Evolutionary conservation across 1,140 invertebrate species (phyloP).

Genomic region (Diabrotica virgifera): DNA sequence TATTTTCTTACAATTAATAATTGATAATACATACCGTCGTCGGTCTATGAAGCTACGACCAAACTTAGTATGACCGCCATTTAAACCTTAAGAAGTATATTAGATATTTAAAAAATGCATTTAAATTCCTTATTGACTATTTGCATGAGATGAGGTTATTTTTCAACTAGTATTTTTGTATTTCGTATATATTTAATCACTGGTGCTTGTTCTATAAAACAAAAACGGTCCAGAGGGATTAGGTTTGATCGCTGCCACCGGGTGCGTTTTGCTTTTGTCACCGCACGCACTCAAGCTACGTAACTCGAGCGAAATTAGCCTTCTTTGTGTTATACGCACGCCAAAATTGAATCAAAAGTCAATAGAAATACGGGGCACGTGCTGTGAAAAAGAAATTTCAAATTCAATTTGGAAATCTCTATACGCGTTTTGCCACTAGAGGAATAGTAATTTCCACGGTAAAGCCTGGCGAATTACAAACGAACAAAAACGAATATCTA

Average conservation of each 20-base stretch:
- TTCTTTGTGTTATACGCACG: slow-evolving; percentile 19
- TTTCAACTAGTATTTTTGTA: too few species aligned
- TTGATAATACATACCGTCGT: too few species aligned
- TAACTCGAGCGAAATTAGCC: slow-evolving; percentile 13
- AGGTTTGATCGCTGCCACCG: slow-evolving; percentile 16
- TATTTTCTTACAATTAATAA: too few species aligned
- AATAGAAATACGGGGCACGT: slow-evolving; percentile 19
- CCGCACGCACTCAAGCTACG: slow-evolving; percentile 8
- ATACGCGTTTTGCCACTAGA: slow-evolving; percentile 14
- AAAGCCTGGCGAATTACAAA: slow-evolving; percentile 5
- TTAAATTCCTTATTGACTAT: too few species aligned
- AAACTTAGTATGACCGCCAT: too few species aligned
- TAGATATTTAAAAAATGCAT: too few species aligned
- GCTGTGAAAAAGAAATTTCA: slow-evolving; percentile 14
- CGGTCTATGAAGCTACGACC: too few species aligned
- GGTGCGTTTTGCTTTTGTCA: slow-evolving; percentile 18
- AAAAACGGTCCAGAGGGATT: slow-evolving; percentile 16
- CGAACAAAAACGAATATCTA: not conserved
- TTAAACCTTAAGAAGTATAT: too few species aligned
- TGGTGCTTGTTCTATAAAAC: slow-evolving; percentile 12
- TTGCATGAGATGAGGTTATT: too few species aligned
- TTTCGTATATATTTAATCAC: too few species aligned
- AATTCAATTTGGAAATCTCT: slow-evolving; percentile 20
- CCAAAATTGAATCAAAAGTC: slow-evolving; percentile 20
- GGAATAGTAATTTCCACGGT: slow-evolving; percentile 12